Percentiles rank a stretch among this genome's conserved stretches.
Conservation (phyloP, 2,888 invertebrate species). For the Mactromeris polynyma region DNA sequence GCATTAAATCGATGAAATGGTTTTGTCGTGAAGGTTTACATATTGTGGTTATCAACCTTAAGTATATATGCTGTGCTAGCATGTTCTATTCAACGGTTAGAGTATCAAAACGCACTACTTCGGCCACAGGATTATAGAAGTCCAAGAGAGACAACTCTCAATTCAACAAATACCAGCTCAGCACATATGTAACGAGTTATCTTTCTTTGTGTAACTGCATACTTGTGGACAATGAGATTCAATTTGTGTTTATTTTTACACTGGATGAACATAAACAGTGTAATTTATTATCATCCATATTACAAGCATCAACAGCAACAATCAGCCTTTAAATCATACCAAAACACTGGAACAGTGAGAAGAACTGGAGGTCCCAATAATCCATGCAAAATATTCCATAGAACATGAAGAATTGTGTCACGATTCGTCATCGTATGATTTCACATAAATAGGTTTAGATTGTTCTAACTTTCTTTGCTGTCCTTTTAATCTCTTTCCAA, state of each 20-base stretch:
- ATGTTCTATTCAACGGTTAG: too few species aligned
- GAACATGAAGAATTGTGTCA: constrained; percentile 35
- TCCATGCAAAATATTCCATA: neutral
- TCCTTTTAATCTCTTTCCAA: constrained; percentile 69
- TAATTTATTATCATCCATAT: neutral
- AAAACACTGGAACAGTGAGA: too few species aligned
- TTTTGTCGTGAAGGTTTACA: too few species aligned
- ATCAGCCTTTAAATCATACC: too few species aligned
- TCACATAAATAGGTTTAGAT: constrained; percentile 80
- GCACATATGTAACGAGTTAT: neutral
- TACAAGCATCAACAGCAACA: neutral
- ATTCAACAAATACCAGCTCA: neutral
- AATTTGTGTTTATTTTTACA: neutral
- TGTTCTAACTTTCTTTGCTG: constrained; percentile 77
- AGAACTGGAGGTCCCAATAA: neutral
- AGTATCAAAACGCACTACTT: neutral
- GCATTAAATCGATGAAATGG: too few species aligned
- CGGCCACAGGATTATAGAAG: neutral
- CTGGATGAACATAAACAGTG: neutral
- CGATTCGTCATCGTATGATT: constrained; percentile 77
- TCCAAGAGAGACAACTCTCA: neutral
- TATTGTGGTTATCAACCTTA: too few species aligned
- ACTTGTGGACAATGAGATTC: too few species aligned
- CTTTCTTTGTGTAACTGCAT: neutral
- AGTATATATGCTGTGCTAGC: too few species aligned